Base-by-base conservation (phyloP, 2,888 invertebrate genomes). In the Parnassius smintheus region DNA sequence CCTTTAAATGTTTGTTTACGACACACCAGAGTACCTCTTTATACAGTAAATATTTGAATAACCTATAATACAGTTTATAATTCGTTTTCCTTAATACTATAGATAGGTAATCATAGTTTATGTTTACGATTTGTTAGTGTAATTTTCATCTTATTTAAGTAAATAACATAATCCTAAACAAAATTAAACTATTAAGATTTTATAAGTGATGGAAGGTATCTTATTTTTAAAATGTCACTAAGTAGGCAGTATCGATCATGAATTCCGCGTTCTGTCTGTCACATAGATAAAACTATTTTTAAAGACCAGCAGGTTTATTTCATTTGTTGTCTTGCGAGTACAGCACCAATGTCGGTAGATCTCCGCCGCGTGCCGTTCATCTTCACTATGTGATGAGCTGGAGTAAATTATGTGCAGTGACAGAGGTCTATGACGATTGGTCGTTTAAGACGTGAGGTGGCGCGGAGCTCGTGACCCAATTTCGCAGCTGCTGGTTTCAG, bases 401-500 rank as follows among this genome's bases (percentile, higher is more conserved):
- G 53, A 65, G 67, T 65, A 64, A 64, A 68, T 66, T 66, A 61
- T 69, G 68, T 64, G 69, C 71, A 65, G 67, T 67, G 67, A 65
- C 68, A 66, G 67, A 67, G 71, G 64, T 71, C 72, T 57, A 56
- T 64, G 73, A 75, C 71, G 70, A 76, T 70, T 85, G 88, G 89
- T 74, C 80, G 80, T 75, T 77, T 74, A 71, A 72, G 79, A 83
- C 82, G 83, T 83, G 84, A 85, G 85, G 85, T 84, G 81, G 83
- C 81, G 83, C 80, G 78, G 82, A 86, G 86, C 90, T 89, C 83
- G 89, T 89, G 91, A 91, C 90, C 91, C 80, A 91, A 90, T 90
- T 90, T 88, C 86, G 90, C 89, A 89, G 90, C 90, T 88, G 89
- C 87, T 90, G 89, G 88, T 89, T 91, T 88, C 90, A 90, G 91